Base-by-base conservation (phyloP, 2,113 vertebrate species). In the Balaenoptera acutorostrata region DNA sequence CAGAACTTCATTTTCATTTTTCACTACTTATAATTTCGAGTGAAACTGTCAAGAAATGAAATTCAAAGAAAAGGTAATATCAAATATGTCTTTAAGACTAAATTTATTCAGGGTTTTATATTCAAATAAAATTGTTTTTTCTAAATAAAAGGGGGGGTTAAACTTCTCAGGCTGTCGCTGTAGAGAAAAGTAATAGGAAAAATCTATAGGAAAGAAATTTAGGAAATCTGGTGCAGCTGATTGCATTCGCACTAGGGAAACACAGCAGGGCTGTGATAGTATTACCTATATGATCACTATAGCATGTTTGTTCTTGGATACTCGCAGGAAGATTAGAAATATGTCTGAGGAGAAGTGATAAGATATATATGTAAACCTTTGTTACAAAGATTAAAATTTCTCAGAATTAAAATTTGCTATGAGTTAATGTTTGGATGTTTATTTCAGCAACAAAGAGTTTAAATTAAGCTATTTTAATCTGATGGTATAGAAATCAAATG, bases 121-220 rank as follows among this genome's bases (percentile, higher is more conserved):
- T 78, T 96, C 77, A 90, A 91, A 98, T 93, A 94, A 88, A 97
- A 93, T 74, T 96, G 94, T 57, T 61, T 46, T 95, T 98, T 95
- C 66, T 93, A 61, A 92, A 39, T 98, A 96, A 64, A 59, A 90
- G 90, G 49, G 74, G 74, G 89, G 66, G 78, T 94, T 96, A 91
- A 72, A 80, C 83, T 92, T 93, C 90, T 96, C 55, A 29, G 46
- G 12, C 88, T 88, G 41, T 93, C 97, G 18, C 1, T 92, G 97
- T 97, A 93, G 59, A 95, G 97, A 97, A 81, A 97, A 71, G 14
- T 89, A 82, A 98, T 59, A 93, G 94, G 21, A 85, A 68, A 88
- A 88, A 97, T 41, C 93, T 97, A 77, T 93, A 59, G 93, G 75
- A 12, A 64, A 96, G 95, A 31, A 96, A 78, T 49, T n/a, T 52